These are phyloP conservation scores for Alca torda DNA, from an alignment of 2,797 vertebrate genomes.

Conservation along the genomic window DNA sequence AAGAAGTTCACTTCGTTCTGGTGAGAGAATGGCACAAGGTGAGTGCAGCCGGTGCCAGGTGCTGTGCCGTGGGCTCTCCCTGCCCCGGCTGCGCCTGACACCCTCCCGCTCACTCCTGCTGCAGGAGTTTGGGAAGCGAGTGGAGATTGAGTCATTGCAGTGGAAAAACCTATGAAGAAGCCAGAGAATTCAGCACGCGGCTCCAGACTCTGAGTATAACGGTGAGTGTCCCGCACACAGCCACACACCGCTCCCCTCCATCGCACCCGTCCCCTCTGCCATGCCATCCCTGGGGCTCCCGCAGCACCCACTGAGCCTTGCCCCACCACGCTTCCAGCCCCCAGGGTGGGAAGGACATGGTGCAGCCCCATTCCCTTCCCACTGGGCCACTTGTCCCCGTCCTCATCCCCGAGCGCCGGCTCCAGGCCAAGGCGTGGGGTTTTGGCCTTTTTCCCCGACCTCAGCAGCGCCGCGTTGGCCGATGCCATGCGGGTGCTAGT, in stretches of 20 bases:
- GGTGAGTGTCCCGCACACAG: slow-evolving; percentile 76
- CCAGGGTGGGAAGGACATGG: fast-evolving
- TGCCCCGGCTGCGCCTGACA: fast-evolving
- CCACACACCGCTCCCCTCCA: neutral
- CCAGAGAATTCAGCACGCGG: slow-evolving; percentile 75
- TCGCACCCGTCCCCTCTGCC: fast-evolving
- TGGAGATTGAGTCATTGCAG: slow-evolving; percentile 78
- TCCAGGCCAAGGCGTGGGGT: neutral
- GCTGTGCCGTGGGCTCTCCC: fast-evolving
- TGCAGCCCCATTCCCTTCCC: fast-evolving
- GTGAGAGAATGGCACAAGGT: slow-evolving; percentile 87
- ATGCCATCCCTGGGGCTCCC: neutral
- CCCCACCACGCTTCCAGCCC: fast-evolving
- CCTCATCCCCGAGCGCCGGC: neutral
- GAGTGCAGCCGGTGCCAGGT: neutral
- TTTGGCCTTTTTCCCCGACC: neutral
- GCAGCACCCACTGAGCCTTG: neutral
- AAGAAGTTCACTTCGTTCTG: slow-evolving; percentile 99
- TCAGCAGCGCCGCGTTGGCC: fast-evolving
- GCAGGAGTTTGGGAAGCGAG: slow-evolving; percentile 73
- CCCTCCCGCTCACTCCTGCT: neutral
- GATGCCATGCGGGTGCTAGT: neutral
- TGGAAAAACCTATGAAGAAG: slow-evolving; percentile 93
- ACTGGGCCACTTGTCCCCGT: neutral
- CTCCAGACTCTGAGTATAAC: slow-evolving; percentile 83